These are phyloP conservation scores for Micrastur ruficollis DNA, from an alignment of 2,797 vertebrate species.

Conservation along the genomic window DNA sequence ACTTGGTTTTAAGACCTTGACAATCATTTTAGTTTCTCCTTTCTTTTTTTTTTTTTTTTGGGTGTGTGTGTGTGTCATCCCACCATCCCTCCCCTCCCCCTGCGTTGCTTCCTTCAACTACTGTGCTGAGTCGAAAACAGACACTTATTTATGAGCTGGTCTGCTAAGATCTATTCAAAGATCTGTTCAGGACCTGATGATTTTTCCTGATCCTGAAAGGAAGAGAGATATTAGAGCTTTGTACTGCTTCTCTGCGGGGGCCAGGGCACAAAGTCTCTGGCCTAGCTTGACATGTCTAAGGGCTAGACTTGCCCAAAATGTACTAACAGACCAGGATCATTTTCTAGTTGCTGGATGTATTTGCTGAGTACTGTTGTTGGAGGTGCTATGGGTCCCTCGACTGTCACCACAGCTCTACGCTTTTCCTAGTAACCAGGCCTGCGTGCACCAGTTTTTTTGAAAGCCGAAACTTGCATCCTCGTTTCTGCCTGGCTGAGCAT, in stretches of 20 bases:
- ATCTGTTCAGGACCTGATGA: not conserved
- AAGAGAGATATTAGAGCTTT: not conserved
- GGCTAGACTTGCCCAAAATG: not conserved
- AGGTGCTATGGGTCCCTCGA: not conserved
- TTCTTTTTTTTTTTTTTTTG: not conserved
- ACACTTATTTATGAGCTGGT: not conserved
- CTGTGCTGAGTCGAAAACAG: not conserved
- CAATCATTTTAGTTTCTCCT: not conserved
- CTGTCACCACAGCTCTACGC: not conserved
- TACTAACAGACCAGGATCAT: not conserved
- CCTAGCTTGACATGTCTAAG: not conserved
- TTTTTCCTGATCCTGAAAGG: not conserved
- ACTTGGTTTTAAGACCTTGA: not conserved
- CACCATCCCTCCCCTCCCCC: accelerated
- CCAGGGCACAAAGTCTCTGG: not conserved
- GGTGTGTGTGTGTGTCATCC: not conserved
- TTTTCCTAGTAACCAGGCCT: not conserved
- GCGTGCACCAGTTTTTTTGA: not conserved
- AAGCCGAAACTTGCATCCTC: not conserved
- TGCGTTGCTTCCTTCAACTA: not conserved
- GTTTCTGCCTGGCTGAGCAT: not conserved
- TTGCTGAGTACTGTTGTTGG: not conserved
- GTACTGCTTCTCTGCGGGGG: not conserved
- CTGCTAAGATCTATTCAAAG: not conserved
- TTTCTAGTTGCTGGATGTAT: not conserved